Evolutionary conservation across 2,797 vertebrate species (phyloP), one percentile per base, ranked within the genome.

Genomic region (Sphenodon punctatus): DNA sequence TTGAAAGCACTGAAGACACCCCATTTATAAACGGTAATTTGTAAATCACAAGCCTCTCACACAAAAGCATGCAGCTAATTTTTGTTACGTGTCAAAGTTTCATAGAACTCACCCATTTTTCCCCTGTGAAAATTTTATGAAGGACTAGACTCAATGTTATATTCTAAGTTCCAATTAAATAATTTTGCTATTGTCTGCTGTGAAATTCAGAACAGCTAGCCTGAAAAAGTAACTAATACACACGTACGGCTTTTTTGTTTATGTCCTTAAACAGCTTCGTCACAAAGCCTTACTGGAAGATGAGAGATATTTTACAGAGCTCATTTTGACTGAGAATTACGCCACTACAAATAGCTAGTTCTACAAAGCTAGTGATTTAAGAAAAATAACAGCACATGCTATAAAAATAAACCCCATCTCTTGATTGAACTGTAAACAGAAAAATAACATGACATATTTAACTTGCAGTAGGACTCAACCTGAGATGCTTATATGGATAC

Each of bases 131-230:
- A 2, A 6, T 49, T 78, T 30, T 16, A 78, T 72, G 74, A 85
- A 73, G 72, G 45, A 75, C 72, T 34, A 19, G 76, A 85, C 11
- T n/a, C 25, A 30, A n/a, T 53, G 63, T 82, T 72, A 60, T 66
- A 69, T 15, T 46, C 51, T 63, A 89, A 81, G 71, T 49, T 65
- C 84, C 25, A n/a, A 15, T 32, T 84, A 72, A 63, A 67, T 56
- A 87, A 72, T 46, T 38, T 0, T 55, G 76, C 7, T 30, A 4
- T 30, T 30, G 30, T 53, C 53, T 48, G 27, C 69, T 69, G 34
- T 3, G 69, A 68, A 77, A 67, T 83, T 65, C 16, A 55, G 45
- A 79, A 70, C 78, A 19, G 70, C 51, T 1, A 1, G 45, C 78
- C 38, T 66, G 36, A 67, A 75, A 55, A 69, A n/a, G n/a, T n/a